phyloP scores from a whole-genome alignment of 2,113 vertebrate genomes.

The Toxostoma redivivum region DNA sequence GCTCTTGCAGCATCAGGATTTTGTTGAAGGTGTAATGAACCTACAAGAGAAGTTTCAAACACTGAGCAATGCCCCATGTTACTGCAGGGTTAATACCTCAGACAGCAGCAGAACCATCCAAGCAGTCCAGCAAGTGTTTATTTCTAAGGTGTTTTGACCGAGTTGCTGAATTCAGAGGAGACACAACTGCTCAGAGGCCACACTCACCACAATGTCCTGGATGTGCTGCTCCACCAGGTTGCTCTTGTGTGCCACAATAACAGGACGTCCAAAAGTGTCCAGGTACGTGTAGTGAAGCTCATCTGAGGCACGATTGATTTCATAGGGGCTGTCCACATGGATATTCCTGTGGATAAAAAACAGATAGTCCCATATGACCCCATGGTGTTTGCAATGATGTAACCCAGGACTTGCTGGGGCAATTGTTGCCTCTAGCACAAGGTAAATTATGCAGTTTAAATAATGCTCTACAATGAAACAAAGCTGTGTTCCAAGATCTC shows the following conservation, averaged over 20 bases:
- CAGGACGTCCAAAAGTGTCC: slow-evolving; percentile 94
- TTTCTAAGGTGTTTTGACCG: accelerated
- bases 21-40: slow-evolving; percentile 97
- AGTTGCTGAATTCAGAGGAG: neutral
- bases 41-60: slow-evolving; percentile 59
- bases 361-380: neutral
- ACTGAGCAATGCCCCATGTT: neutral
- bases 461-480: neutral
- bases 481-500: neutral
- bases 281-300: slow-evolving; percentile 96
- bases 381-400: neutral
- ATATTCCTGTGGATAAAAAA: slow-evolving; percentile 79
- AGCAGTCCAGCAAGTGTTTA: neutral
- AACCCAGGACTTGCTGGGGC: neutral
- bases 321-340: slow-evolving; percentile 92
- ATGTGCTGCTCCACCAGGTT: slow-evolving; percentile 98
- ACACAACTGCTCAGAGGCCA: neutral
- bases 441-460: neutral
- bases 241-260: slow-evolving; percentile 91
- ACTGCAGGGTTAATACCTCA: neutral
- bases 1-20: slow-evolving; percentile 97
- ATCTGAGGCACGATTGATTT: slow-evolving; percentile 82
- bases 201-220: slow-evolving; percentile 92
- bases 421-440: neutral
- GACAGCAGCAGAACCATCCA: neutral